Evolutionary conservation across 2,113 vertebrate genomes (phyloP).

Genomic region (Drymodes brunneopygia): DNA sequence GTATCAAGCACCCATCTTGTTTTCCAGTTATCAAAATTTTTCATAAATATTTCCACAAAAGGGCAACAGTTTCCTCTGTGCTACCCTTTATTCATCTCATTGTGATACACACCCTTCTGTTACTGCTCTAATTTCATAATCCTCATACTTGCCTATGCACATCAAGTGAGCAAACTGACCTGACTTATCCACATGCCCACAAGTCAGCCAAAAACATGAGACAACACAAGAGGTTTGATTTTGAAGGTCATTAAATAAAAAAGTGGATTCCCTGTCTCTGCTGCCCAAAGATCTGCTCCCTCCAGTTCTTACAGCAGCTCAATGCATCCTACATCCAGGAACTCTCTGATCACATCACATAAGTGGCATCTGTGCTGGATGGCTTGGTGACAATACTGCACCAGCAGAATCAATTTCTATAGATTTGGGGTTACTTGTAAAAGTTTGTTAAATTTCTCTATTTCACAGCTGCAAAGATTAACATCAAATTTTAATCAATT

Average conservation of each 20-base stretch:
- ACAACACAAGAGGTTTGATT: not conserved
- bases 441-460: not conserved
- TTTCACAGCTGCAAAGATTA: not conserved
- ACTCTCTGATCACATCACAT: not conserved
- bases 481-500: not conserved
- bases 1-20: not conserved
- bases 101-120: not conserved
- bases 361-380: not conserved
- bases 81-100: not conserved
- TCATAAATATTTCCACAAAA: not conserved
- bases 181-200: not conserved
- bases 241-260: not conserved
- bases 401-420: not conserved
- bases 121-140: not conserved
- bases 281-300: not conserved
- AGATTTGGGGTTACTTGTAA: not conserved
- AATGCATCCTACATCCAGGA: not conserved
- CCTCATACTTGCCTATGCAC: not conserved
- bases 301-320: not conserved
- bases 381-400: not conserved
- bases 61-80: not conserved
- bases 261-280: not conserved
- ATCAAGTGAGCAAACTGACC: not conserved
- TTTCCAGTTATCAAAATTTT: not conserved
- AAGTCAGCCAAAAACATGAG: not conserved